Conservation (phyloP, 1,140 invertebrate genomes). For the Formica selysi region DNA sequence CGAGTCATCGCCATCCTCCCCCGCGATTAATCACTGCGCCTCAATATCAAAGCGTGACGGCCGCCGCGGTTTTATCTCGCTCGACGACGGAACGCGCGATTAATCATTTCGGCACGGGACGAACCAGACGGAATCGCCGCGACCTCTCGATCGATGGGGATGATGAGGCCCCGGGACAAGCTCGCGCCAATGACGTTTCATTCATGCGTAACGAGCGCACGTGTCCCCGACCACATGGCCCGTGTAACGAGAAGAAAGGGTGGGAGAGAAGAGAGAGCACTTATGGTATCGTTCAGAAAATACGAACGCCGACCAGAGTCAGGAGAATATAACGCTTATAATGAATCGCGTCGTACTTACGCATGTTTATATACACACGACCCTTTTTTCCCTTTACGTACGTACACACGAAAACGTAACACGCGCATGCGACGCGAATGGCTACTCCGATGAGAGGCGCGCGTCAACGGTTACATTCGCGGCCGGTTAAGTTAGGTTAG, state of each 20-base stretch:
- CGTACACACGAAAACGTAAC: background rate
- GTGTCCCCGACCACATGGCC: constrained; percentile 60
- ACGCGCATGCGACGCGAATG: background rate
- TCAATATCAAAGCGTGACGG: constrained; percentile 51
- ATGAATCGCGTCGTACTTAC: constrained; percentile 42
- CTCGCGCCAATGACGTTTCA: constrained; percentile 44
- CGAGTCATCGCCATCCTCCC: background rate
- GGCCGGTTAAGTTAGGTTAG: background rate
- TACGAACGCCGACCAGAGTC: background rate
- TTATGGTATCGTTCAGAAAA: constrained; percentile 40
- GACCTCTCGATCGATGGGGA: background rate
- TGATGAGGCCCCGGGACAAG: background rate
- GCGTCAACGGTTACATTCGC: background rate
- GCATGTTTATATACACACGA: constrained; percentile 28
- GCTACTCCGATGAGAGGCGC: background rate
- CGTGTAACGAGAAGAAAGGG: no score
- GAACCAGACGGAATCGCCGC: background rate
- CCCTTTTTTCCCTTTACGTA: background rate
- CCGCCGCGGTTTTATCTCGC: constrained; percentile 44
- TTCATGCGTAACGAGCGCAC: constrained; percentile 29
- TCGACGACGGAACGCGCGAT: constrained; percentile 40
- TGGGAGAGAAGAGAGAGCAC: background rate
- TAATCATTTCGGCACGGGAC: constrained; percentile 33
- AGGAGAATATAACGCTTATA: constrained; percentile 11
- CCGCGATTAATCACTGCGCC: constrained; percentile 45